A percentile compares a stretch with the other conserved stretches of the same genome.
These are phyloP conservation scores for Clarias magur DNA, from an alignment of 2,113 vertebrate genomes.

Conservation along the genomic window DNA sequence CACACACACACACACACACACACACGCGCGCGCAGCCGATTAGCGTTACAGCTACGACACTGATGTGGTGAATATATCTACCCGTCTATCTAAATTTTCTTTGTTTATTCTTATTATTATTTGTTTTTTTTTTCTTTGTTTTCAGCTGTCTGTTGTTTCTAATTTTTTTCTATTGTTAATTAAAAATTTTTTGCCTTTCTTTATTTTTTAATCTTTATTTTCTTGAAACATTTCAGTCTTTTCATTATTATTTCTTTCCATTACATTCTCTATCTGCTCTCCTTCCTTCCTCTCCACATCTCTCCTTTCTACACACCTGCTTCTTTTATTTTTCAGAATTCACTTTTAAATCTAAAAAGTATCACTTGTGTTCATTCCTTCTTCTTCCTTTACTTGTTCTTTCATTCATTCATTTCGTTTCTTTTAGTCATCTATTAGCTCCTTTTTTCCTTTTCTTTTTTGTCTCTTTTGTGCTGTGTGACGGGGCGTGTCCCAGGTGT, in stretches of 20 bases:
- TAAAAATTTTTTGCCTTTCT: neutral
- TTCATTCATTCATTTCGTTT: too few relatives aligned
- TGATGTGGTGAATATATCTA: neutral
- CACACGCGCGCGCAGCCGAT: neutral
- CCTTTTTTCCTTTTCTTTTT: neutral
- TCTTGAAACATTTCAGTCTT: neutral
- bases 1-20: neutral
- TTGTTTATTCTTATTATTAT: too few relatives aligned
- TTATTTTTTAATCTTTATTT: neutral
- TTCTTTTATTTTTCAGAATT: too few relatives aligned
- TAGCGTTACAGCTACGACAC: neutral
- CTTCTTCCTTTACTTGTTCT: neutral
- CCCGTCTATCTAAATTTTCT: too few relatives aligned
- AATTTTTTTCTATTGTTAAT: neutral
- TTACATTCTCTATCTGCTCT: too few relatives aligned
- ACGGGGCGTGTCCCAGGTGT: too few relatives aligned
- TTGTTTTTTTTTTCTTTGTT: neutral
- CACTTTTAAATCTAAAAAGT: too few relatives aligned
- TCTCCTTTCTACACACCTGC: too few relatives aligned
- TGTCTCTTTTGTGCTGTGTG: neutral
- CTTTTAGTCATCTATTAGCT: fast-evolving
- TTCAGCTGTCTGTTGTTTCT: neutral
- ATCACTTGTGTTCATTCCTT: too few relatives aligned
- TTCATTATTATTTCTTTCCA: neutral
- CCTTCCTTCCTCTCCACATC: neutral